A percentile compares a stretch with the other conserved stretches of the same genome.
phyloP scores from a whole-genome alignment of 1,140 invertebrate genomes.

The Microvelia longipes region DNA sequence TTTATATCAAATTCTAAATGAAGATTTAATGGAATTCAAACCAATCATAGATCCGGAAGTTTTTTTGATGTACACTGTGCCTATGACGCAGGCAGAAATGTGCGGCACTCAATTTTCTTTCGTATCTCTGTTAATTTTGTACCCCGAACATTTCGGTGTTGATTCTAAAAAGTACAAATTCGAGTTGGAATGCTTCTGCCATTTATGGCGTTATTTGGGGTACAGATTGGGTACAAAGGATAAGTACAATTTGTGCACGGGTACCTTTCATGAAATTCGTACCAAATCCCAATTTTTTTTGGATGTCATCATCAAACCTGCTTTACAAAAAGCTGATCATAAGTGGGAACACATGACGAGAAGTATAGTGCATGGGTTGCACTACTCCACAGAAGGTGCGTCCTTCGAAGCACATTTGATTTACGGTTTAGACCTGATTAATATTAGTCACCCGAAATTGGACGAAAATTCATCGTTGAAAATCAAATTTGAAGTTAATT shows the following conservation, averaged over 20 bases:
- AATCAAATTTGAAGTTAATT: background rate
- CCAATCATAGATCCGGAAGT: too few relatives aligned
- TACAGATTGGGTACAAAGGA: background rate
- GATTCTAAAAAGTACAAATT: background rate
- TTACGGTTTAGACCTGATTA: background rate
- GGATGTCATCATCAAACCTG: background rate
- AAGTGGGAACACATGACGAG: background rate
- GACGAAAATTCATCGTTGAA: background rate
- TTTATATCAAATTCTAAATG: too few relatives aligned
- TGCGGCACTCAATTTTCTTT: background rate
- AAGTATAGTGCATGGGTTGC: background rate
- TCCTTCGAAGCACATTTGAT: background rate
- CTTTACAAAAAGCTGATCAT: background rate
- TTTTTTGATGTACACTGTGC: too few relatives aligned
- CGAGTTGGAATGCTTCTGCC: background rate
- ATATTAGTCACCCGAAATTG: background rate
- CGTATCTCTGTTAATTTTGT: background rate
- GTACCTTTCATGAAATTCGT: background rate
- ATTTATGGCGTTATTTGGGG: background rate
- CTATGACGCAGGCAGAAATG: background rate
- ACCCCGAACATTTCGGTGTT: background rate
- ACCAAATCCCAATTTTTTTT: background rate
- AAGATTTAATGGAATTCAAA: too few relatives aligned
- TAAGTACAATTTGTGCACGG: background rate
- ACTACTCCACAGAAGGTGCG: background rate